These are phyloP conservation scores for Melanogrammus aeglefinus DNA, from an alignment of 2,797 vertebrate species.

Conservation along the genomic window DNA sequence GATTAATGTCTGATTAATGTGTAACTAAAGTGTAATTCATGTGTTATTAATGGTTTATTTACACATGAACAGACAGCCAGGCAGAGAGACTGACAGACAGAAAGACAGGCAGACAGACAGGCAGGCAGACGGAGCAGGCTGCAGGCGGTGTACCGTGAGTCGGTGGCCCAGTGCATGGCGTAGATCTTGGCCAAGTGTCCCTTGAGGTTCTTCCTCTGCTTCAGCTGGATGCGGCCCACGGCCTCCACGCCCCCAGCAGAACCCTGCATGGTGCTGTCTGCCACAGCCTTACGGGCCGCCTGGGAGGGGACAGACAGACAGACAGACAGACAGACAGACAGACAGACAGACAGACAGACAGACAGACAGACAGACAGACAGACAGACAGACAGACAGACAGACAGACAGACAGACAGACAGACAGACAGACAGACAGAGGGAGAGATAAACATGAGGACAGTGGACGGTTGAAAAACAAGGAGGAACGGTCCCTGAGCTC, in stretches of 20 bases:
- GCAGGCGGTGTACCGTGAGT: conserved; percentile 76
- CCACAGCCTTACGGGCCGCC: conserved; percentile 70
- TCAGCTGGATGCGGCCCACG: conserved; percentile 85
- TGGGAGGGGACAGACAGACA: conserved; percentile 33
- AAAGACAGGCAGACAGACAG: not conserved
- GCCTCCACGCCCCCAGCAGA: conserved; percentile 54
- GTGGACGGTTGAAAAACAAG: not conserved
- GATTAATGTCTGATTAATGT: no score
- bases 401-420: no score
- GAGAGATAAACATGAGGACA: not conserved
- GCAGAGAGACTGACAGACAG: not conserved
- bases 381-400: no score
- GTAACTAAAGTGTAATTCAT: no score
- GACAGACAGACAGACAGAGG: no score
- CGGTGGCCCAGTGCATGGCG: conserved; percentile 92
- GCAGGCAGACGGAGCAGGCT: not conserved
- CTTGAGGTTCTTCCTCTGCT: conserved; percentile 89
- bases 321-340: no score
- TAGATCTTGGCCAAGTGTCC: conserved; percentile 98
- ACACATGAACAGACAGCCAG: no score
- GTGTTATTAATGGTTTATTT: no score
- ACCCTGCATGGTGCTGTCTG: conserved; percentile 62
- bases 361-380: no score
- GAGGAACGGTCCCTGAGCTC: no score
- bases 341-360: no score